Conservation (phyloP, 2,797 vertebrate genomes). For the Vireo griseus region DNA sequence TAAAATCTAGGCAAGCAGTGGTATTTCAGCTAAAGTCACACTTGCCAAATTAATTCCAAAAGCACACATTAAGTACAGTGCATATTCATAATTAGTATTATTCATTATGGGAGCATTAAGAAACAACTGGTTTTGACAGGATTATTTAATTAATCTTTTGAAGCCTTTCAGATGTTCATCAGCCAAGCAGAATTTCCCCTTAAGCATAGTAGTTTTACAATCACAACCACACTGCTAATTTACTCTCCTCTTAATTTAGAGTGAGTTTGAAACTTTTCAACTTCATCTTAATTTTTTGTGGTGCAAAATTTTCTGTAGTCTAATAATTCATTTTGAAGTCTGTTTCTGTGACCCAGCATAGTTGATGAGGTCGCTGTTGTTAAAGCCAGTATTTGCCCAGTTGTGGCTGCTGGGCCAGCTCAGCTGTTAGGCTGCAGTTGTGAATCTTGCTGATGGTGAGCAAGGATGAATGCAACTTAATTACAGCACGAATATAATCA, state of each 20-base stretch:
- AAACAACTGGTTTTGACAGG: background rate
- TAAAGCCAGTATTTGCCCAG: background rate
- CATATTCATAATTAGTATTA: background rate
- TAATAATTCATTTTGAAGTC: background rate
- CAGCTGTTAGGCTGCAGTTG: background rate
- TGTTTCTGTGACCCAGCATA: background rate
- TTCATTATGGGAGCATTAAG: constrained; percentile 3
- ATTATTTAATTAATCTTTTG: constrained; percentile 30
- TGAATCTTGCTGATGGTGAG: background rate
- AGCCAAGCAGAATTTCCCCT: background rate
- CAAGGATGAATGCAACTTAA: background rate
- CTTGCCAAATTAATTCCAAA: constrained; percentile 42
- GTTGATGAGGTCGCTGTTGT: background rate
- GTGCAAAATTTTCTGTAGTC: background rate
- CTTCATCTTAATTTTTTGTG: background rate
- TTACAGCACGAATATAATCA: background rate
- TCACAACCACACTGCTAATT: background rate
- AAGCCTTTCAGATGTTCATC: background rate
- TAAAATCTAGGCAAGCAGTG: background rate
- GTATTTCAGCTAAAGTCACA: background rate
- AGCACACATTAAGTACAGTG: background rate
- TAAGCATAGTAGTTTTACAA: background rate
- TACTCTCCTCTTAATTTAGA: background rate
- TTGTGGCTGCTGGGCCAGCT: background rate
- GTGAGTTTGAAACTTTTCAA: background rate